Conservation (phyloP, 2,888 invertebrate genomes). For the Alentia gelatinosa region DNA sequence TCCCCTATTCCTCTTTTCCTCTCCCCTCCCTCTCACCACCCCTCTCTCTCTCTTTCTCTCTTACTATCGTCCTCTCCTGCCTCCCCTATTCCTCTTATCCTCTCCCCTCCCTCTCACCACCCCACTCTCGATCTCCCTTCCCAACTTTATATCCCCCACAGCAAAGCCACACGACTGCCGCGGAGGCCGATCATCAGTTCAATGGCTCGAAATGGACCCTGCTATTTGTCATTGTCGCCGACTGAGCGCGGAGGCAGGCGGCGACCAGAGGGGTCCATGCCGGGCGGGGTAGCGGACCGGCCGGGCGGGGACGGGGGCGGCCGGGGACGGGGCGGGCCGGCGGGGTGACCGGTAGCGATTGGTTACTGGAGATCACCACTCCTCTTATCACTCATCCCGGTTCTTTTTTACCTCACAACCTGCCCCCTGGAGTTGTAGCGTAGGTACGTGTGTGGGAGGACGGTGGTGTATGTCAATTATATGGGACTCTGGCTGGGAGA, state of each 20-base stretch:
- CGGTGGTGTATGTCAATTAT: neutral
- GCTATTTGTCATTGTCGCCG: neutral
- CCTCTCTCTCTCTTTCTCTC: too few relatives aligned
- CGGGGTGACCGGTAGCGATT: neutral
- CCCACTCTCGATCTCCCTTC: too few relatives aligned
- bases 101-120: neutral
- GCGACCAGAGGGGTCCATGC: neutral
- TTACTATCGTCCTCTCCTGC: neutral
- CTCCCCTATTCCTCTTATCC: neutral
- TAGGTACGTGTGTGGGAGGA: neutral
- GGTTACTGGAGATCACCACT: constrained; percentile 13
- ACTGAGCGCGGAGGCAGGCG: neutral
- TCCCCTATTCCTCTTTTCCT: neutral
- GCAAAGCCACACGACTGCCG: neutral
- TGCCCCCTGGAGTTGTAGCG: neutral
- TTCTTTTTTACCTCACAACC: neutral
- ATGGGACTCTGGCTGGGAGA: neutral
- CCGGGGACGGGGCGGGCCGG: neutral
- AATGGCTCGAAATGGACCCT: constrained; percentile 26
- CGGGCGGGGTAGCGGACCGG: neutral
- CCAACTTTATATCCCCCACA: too few relatives aligned
- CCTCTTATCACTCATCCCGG: neutral
- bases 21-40: neutral
- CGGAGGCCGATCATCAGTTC: constrained; percentile 12
- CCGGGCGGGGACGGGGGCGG: neutral